Evolutionary conservation across 2,113 vertebrate genomes (phyloP).

Genomic region (Gorsachius goisagi): DNA sequence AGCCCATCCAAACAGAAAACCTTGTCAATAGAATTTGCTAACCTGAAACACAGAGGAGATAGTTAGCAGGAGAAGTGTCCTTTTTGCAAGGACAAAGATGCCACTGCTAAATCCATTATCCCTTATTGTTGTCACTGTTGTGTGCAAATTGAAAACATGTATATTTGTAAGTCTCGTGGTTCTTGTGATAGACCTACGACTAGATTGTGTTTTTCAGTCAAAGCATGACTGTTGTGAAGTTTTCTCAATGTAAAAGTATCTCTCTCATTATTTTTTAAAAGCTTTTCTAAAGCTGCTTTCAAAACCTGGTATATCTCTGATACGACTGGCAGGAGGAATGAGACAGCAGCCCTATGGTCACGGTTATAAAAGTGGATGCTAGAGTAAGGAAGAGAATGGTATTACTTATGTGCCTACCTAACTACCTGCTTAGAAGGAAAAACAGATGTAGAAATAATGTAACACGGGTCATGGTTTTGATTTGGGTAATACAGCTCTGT

Average conservation of each 20-base stretch:
- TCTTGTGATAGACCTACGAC: neutral
- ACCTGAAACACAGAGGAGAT: constrained; percentile 1
- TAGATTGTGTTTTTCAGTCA: neutral
- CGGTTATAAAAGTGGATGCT: neutral
- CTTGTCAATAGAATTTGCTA: constrained; percentile 57
- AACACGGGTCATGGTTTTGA: neutral
- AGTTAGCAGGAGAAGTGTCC: neutral
- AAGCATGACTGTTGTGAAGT: neutral
- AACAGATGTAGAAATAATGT: neutral
- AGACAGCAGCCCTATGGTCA: neutral
- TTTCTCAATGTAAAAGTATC: neutral
- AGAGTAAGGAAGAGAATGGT: neutral
- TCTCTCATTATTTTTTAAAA: neutral
- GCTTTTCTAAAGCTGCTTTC: neutral
- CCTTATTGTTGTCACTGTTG: neutral
- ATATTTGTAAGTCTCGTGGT: neutral
- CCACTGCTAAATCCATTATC: neutral
- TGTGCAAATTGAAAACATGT: neutral
- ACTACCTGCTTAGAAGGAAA: neutral
- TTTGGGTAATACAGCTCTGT: neutral
- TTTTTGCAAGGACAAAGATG: neutral
- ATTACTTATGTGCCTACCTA: neutral
- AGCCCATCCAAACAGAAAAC: constrained; percentile 68
- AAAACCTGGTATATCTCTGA: neutral
- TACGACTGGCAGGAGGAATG: neutral